These are phyloP conservation scores for Aphyosemion australe DNA, from an alignment of 2,113 vertebrate species.

Conservation along the genomic window DNA sequence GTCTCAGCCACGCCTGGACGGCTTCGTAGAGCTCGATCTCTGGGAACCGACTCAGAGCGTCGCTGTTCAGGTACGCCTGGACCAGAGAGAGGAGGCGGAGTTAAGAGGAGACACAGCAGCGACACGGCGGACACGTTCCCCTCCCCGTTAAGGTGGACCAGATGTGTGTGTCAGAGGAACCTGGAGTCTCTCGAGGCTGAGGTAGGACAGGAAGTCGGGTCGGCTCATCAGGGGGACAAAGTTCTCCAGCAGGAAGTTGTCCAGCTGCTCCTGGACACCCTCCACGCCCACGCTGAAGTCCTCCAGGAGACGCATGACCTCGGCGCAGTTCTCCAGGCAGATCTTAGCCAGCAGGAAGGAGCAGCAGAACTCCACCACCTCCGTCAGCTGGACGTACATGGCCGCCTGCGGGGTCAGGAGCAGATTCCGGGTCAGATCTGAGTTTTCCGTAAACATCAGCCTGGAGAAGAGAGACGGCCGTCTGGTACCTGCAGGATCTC, in stretches of 20 bases:
- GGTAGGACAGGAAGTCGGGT: conserved; percentile 96
- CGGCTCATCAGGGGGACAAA: conserved; percentile 98
- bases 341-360: conserved; percentile 98
- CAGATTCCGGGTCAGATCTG: background rate
- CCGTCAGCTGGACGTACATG: conserved; percentile 98
- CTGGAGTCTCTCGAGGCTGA: conserved; percentile 97
- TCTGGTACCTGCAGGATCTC: conserved; percentile 90
- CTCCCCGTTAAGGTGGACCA: too few relatives aligned
- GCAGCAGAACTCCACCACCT: conserved; percentile 99
- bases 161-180: conserved; percentile 2
- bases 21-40: conserved; percentile 98
- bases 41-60: conserved; percentile 94
- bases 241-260: conserved; percentile 95
- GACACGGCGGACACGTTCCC: too few relatives aligned
- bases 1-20: conserved; percentile 95
- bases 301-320: conserved; percentile 98
- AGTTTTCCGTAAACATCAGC: too few relatives aligned
- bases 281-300: conserved; percentile 98
- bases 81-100: background rate
- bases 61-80: conserved; percentile 91
- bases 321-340: conserved; percentile 98
- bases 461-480: background rate
- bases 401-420: conserved; percentile 78
- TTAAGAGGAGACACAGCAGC: too few relatives aligned
- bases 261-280: conserved; percentile 96